Evolutionary conservation across 2,113 vertebrate genomes (phyloP).

Genomic region (Vulpes vulpes): DNA sequence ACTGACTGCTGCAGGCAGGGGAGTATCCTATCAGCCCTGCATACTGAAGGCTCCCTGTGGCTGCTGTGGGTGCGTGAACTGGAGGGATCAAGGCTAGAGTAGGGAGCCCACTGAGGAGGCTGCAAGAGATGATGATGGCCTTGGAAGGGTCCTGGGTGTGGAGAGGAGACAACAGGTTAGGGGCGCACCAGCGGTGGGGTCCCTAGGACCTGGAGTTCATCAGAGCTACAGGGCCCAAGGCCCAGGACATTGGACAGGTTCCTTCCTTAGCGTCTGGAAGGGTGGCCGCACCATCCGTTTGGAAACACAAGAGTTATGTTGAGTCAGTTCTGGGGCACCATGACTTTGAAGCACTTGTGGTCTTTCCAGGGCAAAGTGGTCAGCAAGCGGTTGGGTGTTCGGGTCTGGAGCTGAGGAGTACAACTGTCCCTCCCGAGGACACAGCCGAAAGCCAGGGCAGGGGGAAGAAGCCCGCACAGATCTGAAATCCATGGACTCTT

Average conservation of each 20-base stretch:
- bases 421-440: not conserved
- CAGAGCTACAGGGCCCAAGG: not conserved
- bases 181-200: not conserved
- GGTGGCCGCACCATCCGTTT: accelerated
- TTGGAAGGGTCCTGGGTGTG: not conserved
- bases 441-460: not conserved
- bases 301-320: not conserved
- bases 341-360: not conserved
- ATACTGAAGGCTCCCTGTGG: not conserved
- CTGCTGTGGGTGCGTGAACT: not conserved
- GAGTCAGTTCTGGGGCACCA: not conserved
- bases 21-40: not conserved
- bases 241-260: not conserved
- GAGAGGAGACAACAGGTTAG: not conserved
- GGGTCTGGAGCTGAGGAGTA: not conserved
- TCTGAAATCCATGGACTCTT: not conserved
- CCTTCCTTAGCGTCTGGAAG: not conserved
- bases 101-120: not conserved
- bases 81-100: not conserved
- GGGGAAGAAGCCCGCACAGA: accelerated
- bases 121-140: not conserved
- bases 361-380: accelerated
- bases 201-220: not conserved
- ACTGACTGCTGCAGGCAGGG: not conserved
- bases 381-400: not conserved